A percentile compares a stretch with the other conserved stretches of the same genome.
Evolutionary conservation across 37 sponge, comb jelly and placozoan species (phyloP).

Genomic region (Chondrosia reniformis): DNA sequence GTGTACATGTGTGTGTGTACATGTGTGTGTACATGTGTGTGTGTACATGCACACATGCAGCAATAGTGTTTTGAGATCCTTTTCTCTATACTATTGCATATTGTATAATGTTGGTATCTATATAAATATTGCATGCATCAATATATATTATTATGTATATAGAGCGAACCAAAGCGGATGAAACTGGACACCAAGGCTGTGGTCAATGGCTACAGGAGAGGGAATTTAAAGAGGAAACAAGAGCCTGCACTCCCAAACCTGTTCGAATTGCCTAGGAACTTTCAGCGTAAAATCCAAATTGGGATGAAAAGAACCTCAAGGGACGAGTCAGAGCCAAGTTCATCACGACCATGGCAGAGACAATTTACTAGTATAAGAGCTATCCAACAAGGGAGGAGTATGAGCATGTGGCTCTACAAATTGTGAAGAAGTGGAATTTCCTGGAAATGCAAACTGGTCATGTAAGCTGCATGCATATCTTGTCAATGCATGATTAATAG

Average conservation of each 20-base stretch:
- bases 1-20: too few species aligned
- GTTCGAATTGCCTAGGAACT: constrained; percentile 23
- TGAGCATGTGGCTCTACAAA: constrained; percentile 19
- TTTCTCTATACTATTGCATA: too few species aligned
- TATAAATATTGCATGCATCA: too few species aligned
- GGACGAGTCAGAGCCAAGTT: constrained; percentile 24
- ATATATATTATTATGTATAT: too few species aligned
- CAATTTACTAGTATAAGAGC: constrained; percentile 20
- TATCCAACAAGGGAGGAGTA: constrained; percentile 26
- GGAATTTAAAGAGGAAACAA: background rate
- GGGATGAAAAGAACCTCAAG: background rate
- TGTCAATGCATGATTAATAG: background rate
- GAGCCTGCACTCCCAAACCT: constrained; percentile 25
- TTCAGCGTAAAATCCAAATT: background rate
- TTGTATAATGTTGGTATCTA: too few species aligned
- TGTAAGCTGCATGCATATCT: constrained; percentile 5
- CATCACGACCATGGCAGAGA: background rate
- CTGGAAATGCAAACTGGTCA: background rate
- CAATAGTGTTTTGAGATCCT: too few species aligned
- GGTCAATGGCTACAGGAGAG: too few species aligned
- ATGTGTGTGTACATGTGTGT: too few species aligned
- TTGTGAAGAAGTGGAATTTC: constrained; percentile 23
- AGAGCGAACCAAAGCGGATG: too few species aligned
- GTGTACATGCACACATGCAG: too few species aligned
- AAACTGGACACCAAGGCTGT: too few species aligned